Base-by-base conservation (phyloP, 2,888 invertebrate genomes). In the Pterobdella sp. region DNA sequence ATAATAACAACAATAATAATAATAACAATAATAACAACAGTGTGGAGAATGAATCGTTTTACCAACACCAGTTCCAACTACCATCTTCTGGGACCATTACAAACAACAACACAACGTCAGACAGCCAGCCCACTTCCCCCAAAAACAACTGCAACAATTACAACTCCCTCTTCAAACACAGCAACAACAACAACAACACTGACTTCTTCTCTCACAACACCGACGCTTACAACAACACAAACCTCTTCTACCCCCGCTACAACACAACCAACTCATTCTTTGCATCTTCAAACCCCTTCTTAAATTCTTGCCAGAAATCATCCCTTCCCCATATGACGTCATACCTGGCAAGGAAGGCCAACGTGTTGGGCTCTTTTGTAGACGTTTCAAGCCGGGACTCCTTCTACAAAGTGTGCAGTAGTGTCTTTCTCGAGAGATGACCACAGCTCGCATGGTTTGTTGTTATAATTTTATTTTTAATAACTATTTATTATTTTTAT, bases 351-450 rank as follows among this genome's bases (percentile, higher is more conserved):
- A 49, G 70, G 31, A 70, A 70, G 52, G 31, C 31, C 52, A 70
- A 37, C 56, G 70, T 70, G 18, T 70, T 70, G 49, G 56, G 70
- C n/a, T 56, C 56, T 4, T 70, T 70, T 35, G 70, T 70, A 14
- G 70, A 70, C 70, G 42, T 70, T 36, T 70, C 70, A 36, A 70
- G 52, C 70, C 22, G 70, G n/a, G 70, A 70, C 10, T 70, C 70
- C 4, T 70, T 70, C 56, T 70, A 70, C 70, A 70, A 70, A 34
- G 70, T 70, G 14, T 70, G 70, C 31, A 52, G 70, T 49, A 70
- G 70, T 56, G 70, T 70, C 32, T 70, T 68, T n/a, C 35, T 68
- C 36, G 37, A 68, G 26, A 35, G 68, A n/a, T 68, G 42, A 68
- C 49, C 7, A 42, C 49, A 42, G 10, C 49, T 22, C 49, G 14